Evolutionary conservation across 1,140 invertebrate genomes (phyloP).

Genomic region (Vanessa atalanta): DNA sequence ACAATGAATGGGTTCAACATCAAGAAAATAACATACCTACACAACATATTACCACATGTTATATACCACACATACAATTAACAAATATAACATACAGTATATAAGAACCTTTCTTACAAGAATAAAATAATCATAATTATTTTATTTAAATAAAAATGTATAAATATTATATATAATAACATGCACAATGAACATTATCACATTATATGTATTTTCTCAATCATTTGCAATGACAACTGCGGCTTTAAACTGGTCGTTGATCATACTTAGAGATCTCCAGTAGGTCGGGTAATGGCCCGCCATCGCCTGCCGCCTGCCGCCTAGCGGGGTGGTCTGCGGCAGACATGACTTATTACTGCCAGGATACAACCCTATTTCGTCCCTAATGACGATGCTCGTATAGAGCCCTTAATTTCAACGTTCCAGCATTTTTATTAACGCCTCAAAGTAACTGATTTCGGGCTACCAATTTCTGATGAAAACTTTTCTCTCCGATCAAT

Average conservation of each 20-base stretch:
- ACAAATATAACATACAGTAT: no score
- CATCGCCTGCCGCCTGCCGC: conserved; percentile 33
- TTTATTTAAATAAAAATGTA: not conserved
- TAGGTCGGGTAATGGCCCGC: conserved; percentile 58
- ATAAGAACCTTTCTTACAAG: no score
- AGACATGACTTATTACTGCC: conserved; percentile 77
- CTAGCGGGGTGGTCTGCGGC: conserved; percentile 56
- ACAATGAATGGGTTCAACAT: no score
- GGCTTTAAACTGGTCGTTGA: conserved; percentile 70
- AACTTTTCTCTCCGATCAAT: conserved; percentile 19
- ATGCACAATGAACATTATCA: not conserved
- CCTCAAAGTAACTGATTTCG: conserved; percentile 57
- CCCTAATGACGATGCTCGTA: conserved; percentile 76
- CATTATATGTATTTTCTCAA: conserved; percentile 26
- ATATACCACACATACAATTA: no score
- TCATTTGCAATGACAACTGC: conserved; percentile 44
- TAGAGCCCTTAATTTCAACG: conserved; percentile 76
- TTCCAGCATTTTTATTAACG: conserved; percentile 78
- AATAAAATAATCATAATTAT: no score
- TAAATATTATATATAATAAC: not conserved
- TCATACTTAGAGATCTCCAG: conserved; percentile 71
- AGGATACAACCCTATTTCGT: conserved; percentile 76
- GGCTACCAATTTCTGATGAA: not conserved
- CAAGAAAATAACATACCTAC: no score
- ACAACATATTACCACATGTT: no score